These are phyloP conservation scores for Diabrotica balteata DNA, from an alignment of 2,888 invertebrate species.

Conservation along the genomic window DNA sequence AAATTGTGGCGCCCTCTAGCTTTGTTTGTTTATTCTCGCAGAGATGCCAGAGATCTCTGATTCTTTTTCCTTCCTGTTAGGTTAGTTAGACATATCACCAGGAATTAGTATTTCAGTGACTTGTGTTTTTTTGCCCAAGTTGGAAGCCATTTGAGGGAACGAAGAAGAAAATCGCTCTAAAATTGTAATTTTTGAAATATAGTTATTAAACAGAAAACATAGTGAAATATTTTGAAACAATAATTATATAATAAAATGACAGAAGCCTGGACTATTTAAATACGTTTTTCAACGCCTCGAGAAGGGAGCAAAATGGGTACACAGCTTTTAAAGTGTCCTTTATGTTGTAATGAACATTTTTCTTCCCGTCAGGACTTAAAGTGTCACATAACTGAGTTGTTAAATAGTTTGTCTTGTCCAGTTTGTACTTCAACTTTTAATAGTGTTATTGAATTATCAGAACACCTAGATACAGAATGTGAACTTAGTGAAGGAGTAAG, in stretches of 20 bases:
- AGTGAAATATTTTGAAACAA: neutral
- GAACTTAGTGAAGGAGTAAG: constrained; percentile 22
- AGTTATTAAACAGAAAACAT: neutral
- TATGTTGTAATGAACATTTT: constrained; percentile 72
- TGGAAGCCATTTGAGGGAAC: neutral
- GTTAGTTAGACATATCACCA: too few relatives aligned
- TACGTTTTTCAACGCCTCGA: neutral
- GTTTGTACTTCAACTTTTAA: constrained; percentile 65
- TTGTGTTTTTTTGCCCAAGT: too few relatives aligned
- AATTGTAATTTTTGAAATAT: constrained; percentile 1
- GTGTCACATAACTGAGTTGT: constrained; percentile 64
- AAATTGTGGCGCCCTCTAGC: too few relatives aligned
- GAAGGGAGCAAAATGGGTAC: constrained; percentile 61
- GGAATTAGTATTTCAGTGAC: too few relatives aligned
- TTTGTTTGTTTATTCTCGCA: too few relatives aligned
- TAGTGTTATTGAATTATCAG: constrained; percentile 64
- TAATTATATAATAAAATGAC: neutral
- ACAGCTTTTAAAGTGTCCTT: constrained; percentile 65
- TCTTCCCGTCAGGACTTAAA: constrained; percentile 63
- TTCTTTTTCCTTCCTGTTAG: too few relatives aligned
- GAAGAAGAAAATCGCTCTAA: constrained; percentile 10
- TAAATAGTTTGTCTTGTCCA: constrained; percentile 68
- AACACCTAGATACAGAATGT: constrained; percentile 64
- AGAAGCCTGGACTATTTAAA: neutral
- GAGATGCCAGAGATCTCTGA: too few relatives aligned